Percentiles rank a stretch among this genome's conserved stretches.
phyloP scores from a whole-genome alignment of 2,113 vertebrate species.

The Pluvianellus socialis region DNA sequence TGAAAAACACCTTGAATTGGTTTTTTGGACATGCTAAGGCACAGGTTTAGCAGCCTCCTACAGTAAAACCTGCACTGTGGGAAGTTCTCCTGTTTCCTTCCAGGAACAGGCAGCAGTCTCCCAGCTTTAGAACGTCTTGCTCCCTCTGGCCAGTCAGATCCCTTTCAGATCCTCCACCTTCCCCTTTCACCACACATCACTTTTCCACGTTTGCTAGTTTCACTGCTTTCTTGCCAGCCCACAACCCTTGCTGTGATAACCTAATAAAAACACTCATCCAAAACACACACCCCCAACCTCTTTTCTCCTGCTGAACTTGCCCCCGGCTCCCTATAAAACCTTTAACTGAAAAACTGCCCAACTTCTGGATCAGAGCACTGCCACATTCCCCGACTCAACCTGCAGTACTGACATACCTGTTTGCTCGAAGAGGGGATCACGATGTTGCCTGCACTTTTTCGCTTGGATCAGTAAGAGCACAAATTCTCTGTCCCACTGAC shows the following conservation, averaged over 20 bases:
- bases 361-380: not conserved
- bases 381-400: fast-evolving
- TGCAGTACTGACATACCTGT: not conserved
- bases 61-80: not conserved
- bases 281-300: not conserved
- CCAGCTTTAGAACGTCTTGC: not conserved
- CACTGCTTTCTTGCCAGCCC: not conserved
- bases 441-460: too few species aligned
- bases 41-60: not conserved
- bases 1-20: not conserved
- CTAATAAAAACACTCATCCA: not conserved
- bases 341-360: not conserved
- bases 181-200: not conserved
- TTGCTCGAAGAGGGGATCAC: not conserved
- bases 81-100: not conserved
- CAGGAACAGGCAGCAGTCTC: fast-evolving
- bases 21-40: not conserved
- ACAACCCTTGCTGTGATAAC: not conserved
- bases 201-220: not conserved
- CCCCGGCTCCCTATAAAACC: fast-evolving
- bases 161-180: not conserved
- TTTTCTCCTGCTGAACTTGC: not conserved
- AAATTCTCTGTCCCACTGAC: not conserved
- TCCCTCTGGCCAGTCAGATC: not conserved
- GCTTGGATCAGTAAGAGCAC: not conserved